phyloP scores from a whole-genome alignment of 2,888 invertebrate genomes.

The Heteropelma amictum region DNA sequence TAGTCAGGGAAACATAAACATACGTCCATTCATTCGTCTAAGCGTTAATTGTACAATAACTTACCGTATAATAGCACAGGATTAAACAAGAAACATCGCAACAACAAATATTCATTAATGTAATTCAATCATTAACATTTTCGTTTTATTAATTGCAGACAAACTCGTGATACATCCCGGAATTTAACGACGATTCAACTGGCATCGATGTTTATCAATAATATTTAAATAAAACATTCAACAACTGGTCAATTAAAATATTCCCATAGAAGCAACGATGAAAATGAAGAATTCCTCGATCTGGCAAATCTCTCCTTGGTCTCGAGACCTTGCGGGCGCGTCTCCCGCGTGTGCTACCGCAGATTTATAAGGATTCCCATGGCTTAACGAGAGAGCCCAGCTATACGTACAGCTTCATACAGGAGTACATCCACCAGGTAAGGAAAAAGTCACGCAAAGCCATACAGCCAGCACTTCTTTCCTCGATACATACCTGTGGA shows the following conservation, averaged over 20 bases:
- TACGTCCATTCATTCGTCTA: too few relatives aligned
- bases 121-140: too few relatives aligned
- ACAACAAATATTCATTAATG: too few relatives aligned
- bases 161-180: too few relatives aligned
- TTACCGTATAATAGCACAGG: too few relatives aligned
- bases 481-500: slow-evolving; percentile 35
- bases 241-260: not conserved
- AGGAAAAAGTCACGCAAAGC: slow-evolving; percentile 41
- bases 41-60: too few relatives aligned
- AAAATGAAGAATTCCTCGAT: slow-evolving; percentile 18
- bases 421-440: slow-evolving; percentile 8
- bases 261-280: not conserved
- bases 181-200: not conserved
- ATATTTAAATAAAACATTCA: not conserved
- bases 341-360: slow-evolving; percentile 9
- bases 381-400: not conserved
- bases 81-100: too few relatives aligned
- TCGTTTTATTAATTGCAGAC: too few relatives aligned
- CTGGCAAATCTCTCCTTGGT: not conserved
- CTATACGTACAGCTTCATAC: too few relatives aligned
- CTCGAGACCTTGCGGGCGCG: not conserved
- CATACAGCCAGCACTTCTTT: slow-evolving; percentile 33
- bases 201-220: not conserved
- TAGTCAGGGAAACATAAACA: too few relatives aligned
- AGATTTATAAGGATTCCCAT: slow-evolving; percentile 35